These are phyloP conservation scores for Plebejus argus DNA, from an alignment of 2,888 invertebrate species.

Conservation along the genomic window DNA sequence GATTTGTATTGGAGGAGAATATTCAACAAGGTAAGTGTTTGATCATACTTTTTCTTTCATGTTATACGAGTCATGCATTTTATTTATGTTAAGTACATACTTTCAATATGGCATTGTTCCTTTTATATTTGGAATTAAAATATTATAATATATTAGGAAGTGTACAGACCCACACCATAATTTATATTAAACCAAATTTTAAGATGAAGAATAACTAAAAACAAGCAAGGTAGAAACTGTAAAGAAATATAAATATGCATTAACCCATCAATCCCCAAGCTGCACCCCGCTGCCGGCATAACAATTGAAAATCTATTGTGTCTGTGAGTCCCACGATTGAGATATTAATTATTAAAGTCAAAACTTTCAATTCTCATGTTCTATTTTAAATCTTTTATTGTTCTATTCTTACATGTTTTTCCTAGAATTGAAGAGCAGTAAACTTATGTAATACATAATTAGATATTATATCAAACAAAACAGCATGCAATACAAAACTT, in stretches of 20 bases:
- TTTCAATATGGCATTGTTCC: not conserved
- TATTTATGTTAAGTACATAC: not conserved
- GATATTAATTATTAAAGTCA: not conserved
- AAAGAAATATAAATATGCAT: too few relatives aligned
- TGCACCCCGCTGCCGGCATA: too few relatives aligned
- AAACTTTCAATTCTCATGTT: slow-evolving; percentile 13
- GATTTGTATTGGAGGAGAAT: slow-evolving; percentile 76
- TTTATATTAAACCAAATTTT: not conserved
- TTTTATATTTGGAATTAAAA: not conserved
- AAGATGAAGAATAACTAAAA: too few relatives aligned
- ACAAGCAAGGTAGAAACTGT: too few relatives aligned
- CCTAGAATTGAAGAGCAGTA: not conserved
- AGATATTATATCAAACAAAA: not conserved
- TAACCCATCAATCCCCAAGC: too few relatives aligned
- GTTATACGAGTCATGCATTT: not conserved
- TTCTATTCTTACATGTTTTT: not conserved
- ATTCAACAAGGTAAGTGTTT: slow-evolving; percentile 70
- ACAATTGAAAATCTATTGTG: too few relatives aligned
- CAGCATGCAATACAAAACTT: not conserved
- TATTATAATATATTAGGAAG: not conserved
- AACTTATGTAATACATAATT: not conserved
- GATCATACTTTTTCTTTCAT: not conserved
- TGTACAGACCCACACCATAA: not conserved
- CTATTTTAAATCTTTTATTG: slow-evolving; percentile 16
- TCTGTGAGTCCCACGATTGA: too few relatives aligned